These are phyloP conservation scores for Caenorhabditis latens DNA, from an alignment of 1,140 invertebrate species.

Conservation along the genomic window DNA sequence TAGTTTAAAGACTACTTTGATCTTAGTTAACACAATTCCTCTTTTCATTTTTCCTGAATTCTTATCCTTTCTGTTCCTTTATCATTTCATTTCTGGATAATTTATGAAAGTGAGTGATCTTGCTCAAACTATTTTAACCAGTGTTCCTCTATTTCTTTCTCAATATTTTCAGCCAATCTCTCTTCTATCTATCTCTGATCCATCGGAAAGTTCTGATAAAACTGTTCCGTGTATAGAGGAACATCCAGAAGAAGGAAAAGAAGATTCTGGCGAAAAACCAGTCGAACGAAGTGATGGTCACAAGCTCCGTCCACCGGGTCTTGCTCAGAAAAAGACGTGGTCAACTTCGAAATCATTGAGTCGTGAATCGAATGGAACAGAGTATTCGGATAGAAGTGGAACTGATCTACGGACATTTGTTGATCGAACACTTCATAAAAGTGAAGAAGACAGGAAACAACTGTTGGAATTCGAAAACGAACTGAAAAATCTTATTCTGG, in stretches of 20 bases:
- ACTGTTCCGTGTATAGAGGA: constrained; percentile 32
- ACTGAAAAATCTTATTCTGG: constrained; percentile 86
- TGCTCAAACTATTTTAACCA: too few relatives aligned
- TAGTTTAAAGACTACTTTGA: too few relatives aligned
- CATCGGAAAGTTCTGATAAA: constrained; percentile 3
- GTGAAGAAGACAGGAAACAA: constrained; percentile 87
- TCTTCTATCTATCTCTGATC: constrained; percentile 15
- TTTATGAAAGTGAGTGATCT: not conserved
- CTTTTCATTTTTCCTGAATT: not conserved
- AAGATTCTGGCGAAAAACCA: not conserved
- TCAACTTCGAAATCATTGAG: constrained; percentile 56
- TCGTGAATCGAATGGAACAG: constrained; percentile 85
- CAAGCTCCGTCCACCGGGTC: constrained; percentile 12
- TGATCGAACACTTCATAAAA: constrained; percentile 89
- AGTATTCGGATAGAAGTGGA: constrained; percentile 84
- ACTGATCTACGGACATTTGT: constrained; percentile 89
- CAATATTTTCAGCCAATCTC: constrained; percentile 6
- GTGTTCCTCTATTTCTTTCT: too few relatives aligned
- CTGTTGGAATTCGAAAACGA: constrained; percentile 90
- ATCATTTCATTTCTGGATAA: too few relatives aligned
- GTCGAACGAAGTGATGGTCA: not conserved
- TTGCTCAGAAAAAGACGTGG: constrained; percentile 40
- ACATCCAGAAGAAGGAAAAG: constrained; percentile 36
- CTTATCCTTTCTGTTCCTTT: too few relatives aligned
- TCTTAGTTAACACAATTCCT: not conserved